Percentiles rank a stretch among this genome's conserved stretches.
Evolutionary conservation across 2,888 invertebrate species (phyloP).

Genomic region (Dryobotodes eremita): DNA sequence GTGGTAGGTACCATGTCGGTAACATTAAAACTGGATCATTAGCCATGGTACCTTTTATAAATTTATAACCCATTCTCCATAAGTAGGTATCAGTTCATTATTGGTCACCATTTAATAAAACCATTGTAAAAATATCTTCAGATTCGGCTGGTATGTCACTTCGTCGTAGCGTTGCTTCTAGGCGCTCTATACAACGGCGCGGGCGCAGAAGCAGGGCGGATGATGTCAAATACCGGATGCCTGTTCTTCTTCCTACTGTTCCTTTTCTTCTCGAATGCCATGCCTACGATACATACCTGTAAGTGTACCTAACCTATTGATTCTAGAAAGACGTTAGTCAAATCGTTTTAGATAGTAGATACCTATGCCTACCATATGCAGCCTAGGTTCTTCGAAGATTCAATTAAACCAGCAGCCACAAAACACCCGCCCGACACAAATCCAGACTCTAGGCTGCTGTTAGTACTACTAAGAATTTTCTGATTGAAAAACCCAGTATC

Average conservation of each 20-base stretch:
- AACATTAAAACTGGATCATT: not conserved
- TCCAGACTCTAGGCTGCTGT: not conserved
- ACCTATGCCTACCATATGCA: not conserved
- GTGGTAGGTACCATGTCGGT: not conserved
- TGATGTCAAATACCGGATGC: slow-evolving; percentile 90
- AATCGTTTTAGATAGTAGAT: not conserved
- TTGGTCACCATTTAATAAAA: not conserved
- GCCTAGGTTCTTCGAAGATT: too few relatives aligned
- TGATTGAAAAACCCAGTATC: not conserved
- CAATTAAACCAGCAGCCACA: too few relatives aligned
- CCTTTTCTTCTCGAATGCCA: slow-evolving; percentile 91
- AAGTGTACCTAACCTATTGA: slow-evolving; percentile 66
- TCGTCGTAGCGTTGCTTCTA: slow-evolving; percentile 89
- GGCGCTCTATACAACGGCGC: slow-evolving; percentile 91
- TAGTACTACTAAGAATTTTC: not conserved
- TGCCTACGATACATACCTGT: slow-evolving; percentile 92
- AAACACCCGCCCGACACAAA: not conserved
- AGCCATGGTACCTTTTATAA: not conserved
- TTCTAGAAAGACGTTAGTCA: not conserved
- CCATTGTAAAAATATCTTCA: slow-evolving; percentile 66
- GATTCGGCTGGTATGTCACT: slow-evolving; percentile 89
- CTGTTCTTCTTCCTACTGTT: slow-evolving; percentile 92
- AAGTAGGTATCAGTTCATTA: not conserved
- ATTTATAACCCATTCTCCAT: not conserved
- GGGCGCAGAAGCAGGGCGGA: slow-evolving; percentile 89